phyloP scores from a whole-genome alignment of 2,797 vertebrate genomes.

The Rousettus madagascariensis region DNA sequence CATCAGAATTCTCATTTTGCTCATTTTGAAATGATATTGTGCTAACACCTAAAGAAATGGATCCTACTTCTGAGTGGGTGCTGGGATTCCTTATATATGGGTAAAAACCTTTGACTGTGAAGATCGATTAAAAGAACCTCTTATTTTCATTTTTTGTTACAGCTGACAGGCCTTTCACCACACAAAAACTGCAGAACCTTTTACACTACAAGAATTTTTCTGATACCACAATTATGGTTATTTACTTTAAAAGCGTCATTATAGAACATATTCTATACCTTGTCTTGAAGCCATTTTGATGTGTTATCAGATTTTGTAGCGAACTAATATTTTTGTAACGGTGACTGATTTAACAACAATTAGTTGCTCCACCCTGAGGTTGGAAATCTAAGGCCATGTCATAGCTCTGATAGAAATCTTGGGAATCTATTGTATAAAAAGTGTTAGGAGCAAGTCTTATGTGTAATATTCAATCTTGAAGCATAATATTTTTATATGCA shows the following conservation, averaged over 20 bases:
- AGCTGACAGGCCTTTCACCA: background rate
- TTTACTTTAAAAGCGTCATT: background rate
- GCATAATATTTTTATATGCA: background rate
- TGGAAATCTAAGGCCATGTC: background rate
- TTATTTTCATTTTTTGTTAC: constrained; percentile 13
- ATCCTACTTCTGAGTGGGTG: background rate
- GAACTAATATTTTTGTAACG: background rate
- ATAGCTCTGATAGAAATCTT: background rate
- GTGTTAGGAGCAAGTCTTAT: background rate
- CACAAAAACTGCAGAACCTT: background rate
- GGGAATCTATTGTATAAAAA: background rate
- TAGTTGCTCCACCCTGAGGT: background rate
- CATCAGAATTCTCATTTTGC: background rate
- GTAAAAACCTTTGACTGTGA: background rate
- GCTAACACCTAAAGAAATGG: background rate
- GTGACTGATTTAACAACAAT: background rate
- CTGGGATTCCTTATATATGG: background rate
- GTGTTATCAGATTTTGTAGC: background rate
- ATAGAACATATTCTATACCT: background rate
- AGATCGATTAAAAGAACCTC: background rate
- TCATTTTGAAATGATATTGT: background rate
- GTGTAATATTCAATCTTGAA: background rate
- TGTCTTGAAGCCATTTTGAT: background rate
- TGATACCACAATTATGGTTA: background rate
- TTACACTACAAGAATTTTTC: background rate